phyloP scores from a whole-genome alignment of 2,888 invertebrate genomes.

The Napeogenes sylphis region DNA sequence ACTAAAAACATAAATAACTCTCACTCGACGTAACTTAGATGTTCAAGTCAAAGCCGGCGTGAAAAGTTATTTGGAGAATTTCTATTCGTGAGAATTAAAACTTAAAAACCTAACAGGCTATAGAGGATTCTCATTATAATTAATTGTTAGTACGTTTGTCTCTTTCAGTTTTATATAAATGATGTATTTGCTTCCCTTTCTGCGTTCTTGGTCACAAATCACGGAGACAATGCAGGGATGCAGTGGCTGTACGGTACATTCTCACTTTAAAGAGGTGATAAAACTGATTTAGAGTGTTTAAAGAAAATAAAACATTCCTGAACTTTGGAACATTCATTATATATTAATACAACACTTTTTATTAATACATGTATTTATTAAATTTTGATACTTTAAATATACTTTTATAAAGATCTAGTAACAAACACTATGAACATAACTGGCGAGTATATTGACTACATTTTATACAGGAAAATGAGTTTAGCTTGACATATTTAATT shows the following conservation, averaged over 20 bases:
- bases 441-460: too few species aligned
- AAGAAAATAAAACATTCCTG: background rate
- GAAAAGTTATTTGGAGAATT: slow-evolving; percentile 58
- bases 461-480: too few species aligned
- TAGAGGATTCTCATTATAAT: slow-evolving; percentile 60
- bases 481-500: too few species aligned
- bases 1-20: slow-evolving; percentile 20
- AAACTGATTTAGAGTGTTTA: slow-evolving; percentile 33
- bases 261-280: slow-evolving; percentile 36
- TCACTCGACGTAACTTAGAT: slow-evolving; percentile 43
- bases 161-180: slow-evolving; percentile 32
- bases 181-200: slow-evolving; percentile 38
- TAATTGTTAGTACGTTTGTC: slow-evolving; percentile 48
- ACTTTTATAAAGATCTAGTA: too few species aligned
- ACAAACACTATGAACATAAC: too few species aligned
- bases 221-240: slow-evolving; percentile 63
- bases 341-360: background rate
- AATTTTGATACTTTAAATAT: too few species aligned
- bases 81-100: slow-evolving; percentile 50
- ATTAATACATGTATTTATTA: too few species aligned
- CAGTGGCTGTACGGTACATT: slow-evolving; percentile 36
- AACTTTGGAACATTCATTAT: background rate
- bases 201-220: slow-evolving; percentile 56
- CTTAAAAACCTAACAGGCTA: slow-evolving; percentile 55
- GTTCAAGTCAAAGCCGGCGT: slow-evolving; percentile 60